Evolutionary conservation across 2,888 invertebrate genomes (phyloP).

Genomic region (Orthosia gracilis): DNA sequence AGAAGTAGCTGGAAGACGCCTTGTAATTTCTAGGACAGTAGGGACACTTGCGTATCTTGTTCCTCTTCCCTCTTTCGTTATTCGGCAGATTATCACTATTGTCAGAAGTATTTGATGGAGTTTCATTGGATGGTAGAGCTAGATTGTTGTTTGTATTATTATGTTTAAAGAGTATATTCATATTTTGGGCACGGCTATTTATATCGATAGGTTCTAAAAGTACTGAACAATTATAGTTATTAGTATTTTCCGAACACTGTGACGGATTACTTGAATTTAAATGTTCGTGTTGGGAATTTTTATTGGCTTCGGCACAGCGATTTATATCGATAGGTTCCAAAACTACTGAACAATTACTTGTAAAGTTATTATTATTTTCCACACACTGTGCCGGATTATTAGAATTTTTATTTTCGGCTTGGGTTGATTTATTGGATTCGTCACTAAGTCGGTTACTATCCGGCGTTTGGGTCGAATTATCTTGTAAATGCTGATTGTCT

Average conservation of each 20-base stretch:
- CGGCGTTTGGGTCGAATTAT: slow-evolving; percentile 14
- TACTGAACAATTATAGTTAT: slow-evolving; percentile 12
- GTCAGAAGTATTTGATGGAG: neutral
- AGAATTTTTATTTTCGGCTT: neutral
- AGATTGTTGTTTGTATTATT: neutral
- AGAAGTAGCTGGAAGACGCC: slow-evolving; percentile 88
- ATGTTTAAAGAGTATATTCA: slow-evolving; percentile 3
- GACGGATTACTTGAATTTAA: neutral
- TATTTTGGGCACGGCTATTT: neutral
- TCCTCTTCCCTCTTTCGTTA: slow-evolving; percentile 4
- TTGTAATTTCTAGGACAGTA: slow-evolving; percentile 86
- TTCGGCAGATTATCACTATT: neutral
- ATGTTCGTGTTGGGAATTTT: neutral
- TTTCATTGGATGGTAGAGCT: neutral
- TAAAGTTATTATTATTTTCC: neutral
- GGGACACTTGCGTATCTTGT: slow-evolving; percentile 83
- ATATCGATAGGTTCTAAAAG: slow-evolving; percentile 13
- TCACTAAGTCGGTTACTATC: slow-evolving; percentile 16
- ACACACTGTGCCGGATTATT: neutral
- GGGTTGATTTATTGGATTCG: slow-evolving; percentile 4
- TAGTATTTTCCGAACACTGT: neutral
- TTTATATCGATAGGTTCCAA: slow-evolving; percentile 10
- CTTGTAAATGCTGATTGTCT: slow-evolving; percentile 63
- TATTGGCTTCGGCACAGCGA: slow-evolving; percentile 8
- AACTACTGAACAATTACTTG: slow-evolving; percentile 18